Percentiles rank a stretch among this genome's conserved stretches.
These are phyloP conservation scores for Choloepus didactylus DNA, from an alignment of 2,797 vertebrate species.

Conservation along the genomic window DNA sequence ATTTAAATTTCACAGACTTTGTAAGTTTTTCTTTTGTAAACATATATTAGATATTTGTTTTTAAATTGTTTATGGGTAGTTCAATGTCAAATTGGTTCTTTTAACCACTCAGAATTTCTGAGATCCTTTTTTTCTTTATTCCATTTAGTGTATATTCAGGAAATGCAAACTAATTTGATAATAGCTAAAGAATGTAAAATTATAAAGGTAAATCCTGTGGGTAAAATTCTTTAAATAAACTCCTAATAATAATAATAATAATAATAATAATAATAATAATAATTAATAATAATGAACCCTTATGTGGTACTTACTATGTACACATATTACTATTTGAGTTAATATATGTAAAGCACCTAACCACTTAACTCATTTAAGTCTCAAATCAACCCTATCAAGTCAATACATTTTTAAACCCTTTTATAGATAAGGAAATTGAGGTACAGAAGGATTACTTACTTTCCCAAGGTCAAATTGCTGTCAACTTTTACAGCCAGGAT, in stretches of 20 bases:
- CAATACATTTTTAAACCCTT: not conserved
- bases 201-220: not conserved
- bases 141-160: not conserved
- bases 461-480: not conserved
- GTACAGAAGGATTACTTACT: not conserved
- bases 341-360: not conserved
- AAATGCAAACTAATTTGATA: slow-evolving; percentile 3
- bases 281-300: not conserved
- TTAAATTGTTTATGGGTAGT: not conserved
- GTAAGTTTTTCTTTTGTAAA: not conserved
- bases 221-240: not conserved
- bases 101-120: slow-evolving; percentile 8
- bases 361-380: not conserved
- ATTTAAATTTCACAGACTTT: not conserved
- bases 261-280: not conserved
- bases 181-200: slow-evolving; percentile 33
- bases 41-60: not conserved
- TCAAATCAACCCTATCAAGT: not conserved
- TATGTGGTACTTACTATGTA: not conserved
- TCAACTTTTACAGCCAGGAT: not conserved
- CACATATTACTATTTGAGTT: not conserved
- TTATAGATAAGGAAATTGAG: not conserved
- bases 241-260: not conserved
- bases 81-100: slow-evolving; percentile 41
- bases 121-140: not conserved